Conservation (phyloP, 2,888 invertebrate genomes). For the Uropetala carovei region DNA sequence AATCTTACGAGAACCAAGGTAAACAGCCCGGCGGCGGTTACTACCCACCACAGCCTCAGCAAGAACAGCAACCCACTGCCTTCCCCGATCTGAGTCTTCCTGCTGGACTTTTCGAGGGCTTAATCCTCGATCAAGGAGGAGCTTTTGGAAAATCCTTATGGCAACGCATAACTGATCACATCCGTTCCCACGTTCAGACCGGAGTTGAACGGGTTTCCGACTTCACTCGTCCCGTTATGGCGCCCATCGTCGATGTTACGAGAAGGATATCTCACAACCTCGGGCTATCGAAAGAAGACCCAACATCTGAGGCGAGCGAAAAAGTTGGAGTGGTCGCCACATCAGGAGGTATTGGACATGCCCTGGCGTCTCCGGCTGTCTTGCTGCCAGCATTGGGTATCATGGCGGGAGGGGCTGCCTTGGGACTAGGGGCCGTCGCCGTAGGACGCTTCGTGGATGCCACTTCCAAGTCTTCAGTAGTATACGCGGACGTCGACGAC, state of each 20-base stretch:
- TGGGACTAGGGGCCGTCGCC: constrained; percentile 88
- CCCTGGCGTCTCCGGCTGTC: constrained; percentile 79
- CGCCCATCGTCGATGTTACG: constrained; percentile 86
- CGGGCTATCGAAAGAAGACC: constrained; percentile 75
- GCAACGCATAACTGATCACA: constrained; percentile 84
- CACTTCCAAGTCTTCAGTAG: constrained; percentile 65
- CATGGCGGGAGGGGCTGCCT: constrained; percentile 89
- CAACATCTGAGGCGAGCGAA: constrained; percentile 70
- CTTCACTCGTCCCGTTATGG: constrained; percentile 82
- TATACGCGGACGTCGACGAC: constrained; percentile 68
- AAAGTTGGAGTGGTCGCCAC: constrained; percentile 79
- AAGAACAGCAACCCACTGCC: constrained; percentile 73
- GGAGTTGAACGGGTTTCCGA: constrained; percentile 84
- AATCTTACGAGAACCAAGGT: constrained; percentile 12
- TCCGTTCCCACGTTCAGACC: constrained; percentile 84
- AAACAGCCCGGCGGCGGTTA: background rate
- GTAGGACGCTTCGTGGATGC: constrained; percentile 78
- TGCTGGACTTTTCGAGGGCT: constrained; percentile 30
- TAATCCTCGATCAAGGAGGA: constrained; percentile 70
- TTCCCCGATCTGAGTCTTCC: constrained; percentile 74
- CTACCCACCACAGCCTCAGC: constrained; percentile 65
- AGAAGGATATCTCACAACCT: constrained; percentile 86
- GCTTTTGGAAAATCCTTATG: constrained; percentile 79
- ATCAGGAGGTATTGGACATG: constrained; percentile 83
- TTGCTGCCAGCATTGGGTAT: constrained; percentile 86